A percentile compares a stretch with the other conserved stretches of the same genome.
These are phyloP conservation scores for Engraulis encrasicolus DNA, from an alignment of 2,113 vertebrate genomes.

Conservation along the genomic window DNA sequence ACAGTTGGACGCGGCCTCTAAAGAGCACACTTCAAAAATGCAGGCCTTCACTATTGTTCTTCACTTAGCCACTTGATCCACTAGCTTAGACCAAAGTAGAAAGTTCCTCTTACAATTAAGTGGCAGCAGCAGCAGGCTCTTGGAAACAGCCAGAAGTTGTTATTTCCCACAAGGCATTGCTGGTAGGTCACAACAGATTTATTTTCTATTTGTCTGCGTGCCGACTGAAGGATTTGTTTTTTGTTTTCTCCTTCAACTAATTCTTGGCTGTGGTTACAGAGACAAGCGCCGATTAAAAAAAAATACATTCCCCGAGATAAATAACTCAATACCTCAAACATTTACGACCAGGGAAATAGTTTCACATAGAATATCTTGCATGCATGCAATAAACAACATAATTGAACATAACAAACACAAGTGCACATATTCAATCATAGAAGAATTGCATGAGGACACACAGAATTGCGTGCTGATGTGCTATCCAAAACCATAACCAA, in stretches of 20 bases:
- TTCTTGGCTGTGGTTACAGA: background rate
- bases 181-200: background rate
- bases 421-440: background rate
- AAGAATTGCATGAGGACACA: background rate
- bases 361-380: background rate
- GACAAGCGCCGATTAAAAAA: background rate
- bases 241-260: background rate
- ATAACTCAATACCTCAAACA: background rate
- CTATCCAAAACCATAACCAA: background rate
- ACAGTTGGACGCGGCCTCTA: constrained; percentile 34
- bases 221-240: background rate
- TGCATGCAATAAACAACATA: too few species aligned
- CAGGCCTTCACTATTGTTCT: constrained; percentile 8
- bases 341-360: background rate
- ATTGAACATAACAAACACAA: too few species aligned
- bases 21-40: constrained; percentile 26
- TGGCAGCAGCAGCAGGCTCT: background rate
- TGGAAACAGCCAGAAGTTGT: background rate
- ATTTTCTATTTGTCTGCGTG: background rate
- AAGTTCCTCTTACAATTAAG: constrained; percentile 23
- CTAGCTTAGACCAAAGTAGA: constrained; percentile 12
- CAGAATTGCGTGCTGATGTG: background rate
- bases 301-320: background rate
- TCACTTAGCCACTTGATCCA: background rate
- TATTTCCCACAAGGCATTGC: background rate